phyloP scores from a whole-genome alignment of 1,140 invertebrate genomes.

The Penaeus vannamei region DNA sequence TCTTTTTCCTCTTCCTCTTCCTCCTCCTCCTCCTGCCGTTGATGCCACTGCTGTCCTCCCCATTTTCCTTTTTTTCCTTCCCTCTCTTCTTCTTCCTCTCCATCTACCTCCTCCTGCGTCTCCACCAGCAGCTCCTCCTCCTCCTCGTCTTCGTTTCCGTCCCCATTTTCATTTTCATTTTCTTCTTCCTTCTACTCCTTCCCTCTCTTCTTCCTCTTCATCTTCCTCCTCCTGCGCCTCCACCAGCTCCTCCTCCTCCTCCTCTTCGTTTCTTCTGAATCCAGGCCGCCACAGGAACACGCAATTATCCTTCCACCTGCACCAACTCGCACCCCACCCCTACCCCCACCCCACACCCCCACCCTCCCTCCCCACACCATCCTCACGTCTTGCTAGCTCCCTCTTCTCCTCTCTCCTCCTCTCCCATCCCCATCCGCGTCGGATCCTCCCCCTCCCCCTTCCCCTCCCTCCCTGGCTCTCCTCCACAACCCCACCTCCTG shows the following conservation, averaged over 20 bases:
- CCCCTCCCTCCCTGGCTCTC: background rate
- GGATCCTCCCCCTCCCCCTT: too few species aligned
- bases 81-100: background rate
- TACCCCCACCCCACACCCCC: too few species aligned
- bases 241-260: background rate
- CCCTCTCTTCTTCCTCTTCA: background rate
- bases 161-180: background rate
- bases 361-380: too few species aligned
- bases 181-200: background rate
- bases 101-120: background rate
- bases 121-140: background rate
- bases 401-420: too few species aligned
- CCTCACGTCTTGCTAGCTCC: too few species aligned
- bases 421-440: too few species aligned
- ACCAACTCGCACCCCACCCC: too few species aligned
- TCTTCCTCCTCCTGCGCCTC: background rate
- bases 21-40: background rate
- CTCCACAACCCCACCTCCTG: background rate
- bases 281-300: too few species aligned
- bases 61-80: background rate
- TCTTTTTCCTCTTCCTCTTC: slow-evolving; percentile 5
- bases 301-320: too few species aligned
- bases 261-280: background rate
- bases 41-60: background rate
- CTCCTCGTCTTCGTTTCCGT: background rate